phyloP scores from a whole-genome alignment of 2,113 vertebrate genomes.

The Corythaixoides concolor region DNA sequence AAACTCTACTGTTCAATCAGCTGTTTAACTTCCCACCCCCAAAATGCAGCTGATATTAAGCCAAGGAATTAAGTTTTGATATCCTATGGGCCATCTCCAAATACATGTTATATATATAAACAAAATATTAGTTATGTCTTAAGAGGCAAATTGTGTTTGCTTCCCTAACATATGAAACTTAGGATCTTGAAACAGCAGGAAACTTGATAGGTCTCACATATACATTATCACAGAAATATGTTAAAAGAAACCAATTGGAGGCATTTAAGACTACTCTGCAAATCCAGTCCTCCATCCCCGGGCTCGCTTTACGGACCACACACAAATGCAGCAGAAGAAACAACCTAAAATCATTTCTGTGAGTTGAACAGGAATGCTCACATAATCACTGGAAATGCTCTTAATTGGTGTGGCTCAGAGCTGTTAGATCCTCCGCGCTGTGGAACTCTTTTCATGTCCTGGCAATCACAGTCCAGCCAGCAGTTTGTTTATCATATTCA shows the following conservation, averaged over 20 bases:
- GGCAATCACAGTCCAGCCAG: slow-evolving; percentile 18
- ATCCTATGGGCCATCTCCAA: neutral
- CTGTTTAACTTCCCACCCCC: neutral
- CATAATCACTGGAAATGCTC: slow-evolving; percentile 47
- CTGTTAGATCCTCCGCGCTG: slow-evolving; percentile 36
- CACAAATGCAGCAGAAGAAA: neutral
- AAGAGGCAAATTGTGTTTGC: neutral
- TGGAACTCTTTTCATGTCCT: slow-evolving; percentile 37
- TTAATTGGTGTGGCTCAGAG: slow-evolving; percentile 49
- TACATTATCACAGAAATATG: neutral
- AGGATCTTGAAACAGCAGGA: neutral
- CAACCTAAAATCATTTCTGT: neutral
- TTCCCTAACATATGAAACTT: neutral
- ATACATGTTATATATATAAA: neutral
- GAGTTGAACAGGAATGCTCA: slow-evolving; percentile 8
- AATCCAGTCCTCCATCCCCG: neutral
- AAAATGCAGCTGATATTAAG: neutral
- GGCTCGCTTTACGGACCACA: slow-evolving; percentile 1
- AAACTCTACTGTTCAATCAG: neutral
- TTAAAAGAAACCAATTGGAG: neutral
- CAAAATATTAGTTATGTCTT: neutral
- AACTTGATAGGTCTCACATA: neutral
- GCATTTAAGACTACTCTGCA: neutral
- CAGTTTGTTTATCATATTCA: slow-evolving; percentile 53
- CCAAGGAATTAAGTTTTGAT: neutral